These are phyloP conservation scores for Cranoglanis bouderius DNA, from an alignment of 2,113 vertebrate species.

Conservation along the genomic window DNA sequence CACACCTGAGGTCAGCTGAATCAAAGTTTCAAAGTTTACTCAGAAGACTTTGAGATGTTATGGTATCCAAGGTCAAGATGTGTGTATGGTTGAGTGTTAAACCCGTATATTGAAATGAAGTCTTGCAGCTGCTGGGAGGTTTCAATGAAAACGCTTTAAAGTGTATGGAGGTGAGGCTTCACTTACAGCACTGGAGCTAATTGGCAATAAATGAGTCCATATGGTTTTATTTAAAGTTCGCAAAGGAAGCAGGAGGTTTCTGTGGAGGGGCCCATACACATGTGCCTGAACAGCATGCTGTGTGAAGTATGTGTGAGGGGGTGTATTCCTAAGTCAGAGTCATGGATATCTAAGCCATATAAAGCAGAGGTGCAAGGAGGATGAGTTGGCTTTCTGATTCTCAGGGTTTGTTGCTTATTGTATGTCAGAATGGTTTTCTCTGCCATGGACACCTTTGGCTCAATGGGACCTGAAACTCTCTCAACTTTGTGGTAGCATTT, in stretches of 20 bases:
- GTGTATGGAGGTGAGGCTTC: conserved; percentile 58
- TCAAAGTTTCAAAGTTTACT: neutral
- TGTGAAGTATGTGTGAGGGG: conserved; percentile 24
- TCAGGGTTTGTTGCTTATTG: neutral
- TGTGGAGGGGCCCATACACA: conserved; percentile 37
- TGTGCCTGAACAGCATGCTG: conserved; percentile 32
- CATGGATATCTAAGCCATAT: neutral
- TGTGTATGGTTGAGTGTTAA: conserved; percentile 38
- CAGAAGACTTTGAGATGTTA: neutral
- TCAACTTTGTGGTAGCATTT: neutral
- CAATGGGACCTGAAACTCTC: neutral
- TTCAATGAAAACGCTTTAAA: conserved; percentile 60
- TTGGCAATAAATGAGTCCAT: conserved; percentile 67
- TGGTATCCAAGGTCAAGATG: conserved; percentile 7
- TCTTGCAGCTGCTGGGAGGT: conserved; percentile 56
- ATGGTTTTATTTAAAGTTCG: conserved; percentile 60
- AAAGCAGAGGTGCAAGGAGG: conserved; percentile 9
- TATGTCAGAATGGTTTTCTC: conserved; percentile 11
- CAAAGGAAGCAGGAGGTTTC: conserved; percentile 50
- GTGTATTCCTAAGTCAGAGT: conserved; percentile 35
- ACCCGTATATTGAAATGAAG: conserved; percentile 50
- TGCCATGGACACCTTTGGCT: conserved; percentile 15
- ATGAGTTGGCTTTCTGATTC: neutral
- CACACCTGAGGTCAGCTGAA: neutral
- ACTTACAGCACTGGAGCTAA: conserved; percentile 62